Conservation (phyloP, 2,113 vertebrate species). For the Ramphastos sulfuratus region DNA sequence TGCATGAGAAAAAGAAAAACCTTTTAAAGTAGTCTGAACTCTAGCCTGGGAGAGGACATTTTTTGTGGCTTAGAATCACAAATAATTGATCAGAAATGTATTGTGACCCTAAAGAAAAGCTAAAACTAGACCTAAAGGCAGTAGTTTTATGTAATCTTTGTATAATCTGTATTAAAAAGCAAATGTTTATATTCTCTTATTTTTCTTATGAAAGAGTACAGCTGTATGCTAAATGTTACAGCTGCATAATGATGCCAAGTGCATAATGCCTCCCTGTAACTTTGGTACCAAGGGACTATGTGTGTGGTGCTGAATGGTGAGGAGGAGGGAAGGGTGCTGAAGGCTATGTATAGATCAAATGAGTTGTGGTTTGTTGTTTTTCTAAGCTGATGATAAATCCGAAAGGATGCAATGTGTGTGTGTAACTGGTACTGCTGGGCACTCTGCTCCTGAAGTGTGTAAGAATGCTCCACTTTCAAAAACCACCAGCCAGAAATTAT, state of each 20-base stretch:
- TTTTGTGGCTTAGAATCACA: background rate
- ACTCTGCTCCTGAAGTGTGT: background rate
- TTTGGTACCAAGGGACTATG: slow-evolving; percentile 34
- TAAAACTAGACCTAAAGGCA: background rate
- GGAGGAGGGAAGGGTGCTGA: background rate
- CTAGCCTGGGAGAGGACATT: background rate
- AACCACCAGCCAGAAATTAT: background rate
- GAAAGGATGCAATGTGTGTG: slow-evolving; percentile 50
- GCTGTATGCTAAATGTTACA: slow-evolving; percentile 42
- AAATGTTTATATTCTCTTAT: background rate
- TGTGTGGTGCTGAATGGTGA: background rate
- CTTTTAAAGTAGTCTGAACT: background rate
- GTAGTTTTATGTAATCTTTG: background rate
- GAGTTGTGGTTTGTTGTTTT: background rate
- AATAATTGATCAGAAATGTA: background rate
- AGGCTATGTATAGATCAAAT: slow-evolving; percentile 1
- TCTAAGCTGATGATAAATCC: background rate
- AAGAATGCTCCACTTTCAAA: background rate
- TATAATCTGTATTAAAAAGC: background rate
- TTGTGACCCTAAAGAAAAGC: background rate
- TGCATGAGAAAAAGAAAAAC: background rate
- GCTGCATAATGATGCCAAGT: slow-evolving; percentile 28
- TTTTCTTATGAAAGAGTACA: slow-evolving; percentile 40
- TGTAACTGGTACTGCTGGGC: slow-evolving; percentile 68
- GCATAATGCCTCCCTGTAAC: slow-evolving; percentile 62